Evolutionary conservation across 2,113 vertebrate genomes (phyloP), one percentile per base, ranked within the genome.

Genomic region (Lipophrys pholis): DNA sequence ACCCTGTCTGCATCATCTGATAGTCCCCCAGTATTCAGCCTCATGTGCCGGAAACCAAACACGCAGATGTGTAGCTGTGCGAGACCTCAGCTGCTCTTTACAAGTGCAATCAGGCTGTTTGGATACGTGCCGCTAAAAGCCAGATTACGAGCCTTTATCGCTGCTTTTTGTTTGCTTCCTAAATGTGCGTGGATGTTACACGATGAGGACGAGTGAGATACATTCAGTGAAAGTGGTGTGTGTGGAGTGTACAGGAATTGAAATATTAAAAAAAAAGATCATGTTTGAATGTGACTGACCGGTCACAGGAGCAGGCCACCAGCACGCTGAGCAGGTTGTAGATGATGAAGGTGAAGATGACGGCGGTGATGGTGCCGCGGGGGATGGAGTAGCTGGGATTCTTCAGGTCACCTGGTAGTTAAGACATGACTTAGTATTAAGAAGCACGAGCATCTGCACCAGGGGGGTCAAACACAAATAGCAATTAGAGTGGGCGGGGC

Each of bases 351-450:
- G 96, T 97, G 90, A 97, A 97, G 80, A 97, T 94, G 78, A 96
- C 96, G 0, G 96, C 96, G 0, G 95, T 96, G 80, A 97, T 96
- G 68, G 96, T 97, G 69, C 96, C 96, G 2, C 96, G 92, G 0
- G 96, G 96, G 80, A 97, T 97, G 61, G 96, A 94, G 79, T 96
- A 96, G 76, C 96, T 97, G 0, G 96, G 96, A 72, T 90, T 95
- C 78, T 95, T 97, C 79, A 96, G 87, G 73, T 97, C 96, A 14
- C 96, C 96, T 97, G 79, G 7, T 55, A 16, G 46, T 63, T 8
- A 43, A 55, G 7, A 46, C 15, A 46, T 45, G 51, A 57, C 3
- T 17, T 30, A 30, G 21, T 30, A 2, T 4, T 4, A 30, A 30
- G 21, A 2, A 30, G 21, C 21, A 30, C 4, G 21, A 30, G 21